Base-by-base conservation (phyloP, 2,113 vertebrate genomes). In the Hydrochoerus hydrochaeris region DNA sequence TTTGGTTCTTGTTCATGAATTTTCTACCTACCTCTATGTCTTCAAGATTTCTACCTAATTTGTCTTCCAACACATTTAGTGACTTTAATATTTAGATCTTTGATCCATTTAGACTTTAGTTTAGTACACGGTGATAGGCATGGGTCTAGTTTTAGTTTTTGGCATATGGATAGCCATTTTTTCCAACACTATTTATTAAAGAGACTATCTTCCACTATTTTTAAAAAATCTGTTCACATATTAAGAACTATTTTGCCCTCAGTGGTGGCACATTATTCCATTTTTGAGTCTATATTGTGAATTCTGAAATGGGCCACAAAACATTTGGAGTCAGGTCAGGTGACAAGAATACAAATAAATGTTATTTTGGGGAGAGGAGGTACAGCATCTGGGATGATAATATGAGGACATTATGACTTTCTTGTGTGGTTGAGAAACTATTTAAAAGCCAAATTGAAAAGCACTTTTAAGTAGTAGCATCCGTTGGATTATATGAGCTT, bases 401-500 rank as follows among this genome's bases (percentile, higher is more conserved):
- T 86, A 73, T 67, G 38, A 60, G 82, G 78, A 52, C 13, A 90
- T 54, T 67, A 85, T 84, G 44, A 95, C 88, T 89, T 92, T 91
- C 65, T 89, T 44, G 0, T 93, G 60, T 96, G 90, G 87, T 87
- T 54, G 94, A 97, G 28, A 86, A 96, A 52, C 3, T 84, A 11
- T 65, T 93, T 93, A 91, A 96, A 81, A 87, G 60, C 3, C 38
- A 35, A 84, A 81, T 96, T 90, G 78, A 41, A 94, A 69, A 67
- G 9, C 7, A 90, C 73, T 92, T 90, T 90, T 67, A 10, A 91
- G 82, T 87, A 77, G 35, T n/a, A 89, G 20, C 73, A 62, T 89
- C 62, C 28, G 44, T 78, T 89, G 49, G 28, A 73, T 60, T 83
- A 80, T 57, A 83, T 80, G 28, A 6, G 4, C 20, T 82, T 30